Base-by-base conservation (phyloP, 1,140 invertebrate species). In the Brachionus angularis region DNA sequence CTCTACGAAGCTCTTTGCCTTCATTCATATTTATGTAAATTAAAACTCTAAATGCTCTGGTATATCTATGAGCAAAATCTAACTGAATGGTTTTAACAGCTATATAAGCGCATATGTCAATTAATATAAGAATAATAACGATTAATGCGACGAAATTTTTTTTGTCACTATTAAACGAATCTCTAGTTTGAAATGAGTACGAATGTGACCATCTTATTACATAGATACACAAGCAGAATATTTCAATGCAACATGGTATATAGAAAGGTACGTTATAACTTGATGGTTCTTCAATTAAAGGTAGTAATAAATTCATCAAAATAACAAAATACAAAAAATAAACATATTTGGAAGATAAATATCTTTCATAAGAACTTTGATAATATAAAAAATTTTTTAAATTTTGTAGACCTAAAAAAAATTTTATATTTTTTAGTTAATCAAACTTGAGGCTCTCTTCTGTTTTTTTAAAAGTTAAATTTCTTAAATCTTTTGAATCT, bases 1-100 rank as follows among this genome's bases (percentile, higher is more conserved):
- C 81, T 73, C 83, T 74, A 5, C 84, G 76, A 16, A 85, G 78
- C 81, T 83, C 72, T 73, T 81, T 79, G 69, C 80, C 81, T 77
- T 85, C 83, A 31, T 83, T 79, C 74, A 84, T 83, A 67, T 84
- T 85, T 14, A 85, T 77, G 23, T 84, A 79, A 72, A 85, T 81
- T n/a, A 85, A 74, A 23, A 83, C 81, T 29, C 84, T 74, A 3
- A 84, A 73, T 42, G 79, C 77, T 47, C 83, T 74, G 5, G 83
- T 82, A 79, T 81, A 84, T 42, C 84, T 72, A 25, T 69, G 5
- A 72, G 73, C 10, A 77, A 73, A 70, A 76, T 78, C n/a, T 74
- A 71, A 76, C 77, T 78, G 21, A 83, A 71, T 14, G 77, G 55
- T 25, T 77, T 75, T 75, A 79, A 84, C 64, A 77, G 75, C 21